These are phyloP conservation scores for Neolamprologus falcicula DNA, from an alignment of 2,113 vertebrate species.

Conservation along the genomic window DNA sequence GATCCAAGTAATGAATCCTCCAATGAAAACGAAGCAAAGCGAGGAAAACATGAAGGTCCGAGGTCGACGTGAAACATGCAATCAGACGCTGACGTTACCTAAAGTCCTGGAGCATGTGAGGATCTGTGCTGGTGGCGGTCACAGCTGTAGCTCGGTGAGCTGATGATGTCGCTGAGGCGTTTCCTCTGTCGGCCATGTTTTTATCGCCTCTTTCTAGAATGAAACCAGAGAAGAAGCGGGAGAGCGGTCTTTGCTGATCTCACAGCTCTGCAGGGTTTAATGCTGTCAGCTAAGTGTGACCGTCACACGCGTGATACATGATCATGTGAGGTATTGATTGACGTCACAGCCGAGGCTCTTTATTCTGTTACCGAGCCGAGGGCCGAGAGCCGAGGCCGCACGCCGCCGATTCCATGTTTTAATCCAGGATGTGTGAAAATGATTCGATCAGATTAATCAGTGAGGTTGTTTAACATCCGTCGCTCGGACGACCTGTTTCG, in stretches of 20 bases:
- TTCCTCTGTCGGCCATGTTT: background rate
- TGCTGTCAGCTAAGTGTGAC: background rate
- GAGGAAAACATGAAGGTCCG: background rate
- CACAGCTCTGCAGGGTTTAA: background rate
- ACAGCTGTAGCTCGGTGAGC: background rate
- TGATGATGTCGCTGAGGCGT: background rate
- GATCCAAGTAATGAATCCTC: background rate
- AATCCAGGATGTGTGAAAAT: background rate
- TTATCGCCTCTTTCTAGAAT: background rate
- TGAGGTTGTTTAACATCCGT: background rate
- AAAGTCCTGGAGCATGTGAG: rapidly evolving
- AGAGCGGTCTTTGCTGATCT: background rate
- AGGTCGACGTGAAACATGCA: rapidly evolving
- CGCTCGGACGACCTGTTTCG: rapidly evolving
- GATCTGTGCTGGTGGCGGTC: background rate
- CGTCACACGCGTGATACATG: background rate
- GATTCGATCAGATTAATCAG: background rate
- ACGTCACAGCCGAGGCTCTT: background rate
- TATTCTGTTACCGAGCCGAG: rapidly evolving
- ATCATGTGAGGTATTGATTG: conserved; percentile 5
- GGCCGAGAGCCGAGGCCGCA: background rate
- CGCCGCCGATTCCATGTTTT: background rate
- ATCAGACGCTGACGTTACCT: background rate
- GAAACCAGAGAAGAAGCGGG: background rate
- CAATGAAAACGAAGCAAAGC: background rate